Evolutionary conservation across 2,888 invertebrate species (phyloP), one percentile per base, ranked within the genome.

Genomic region (Cephus sareptanus): DNA sequence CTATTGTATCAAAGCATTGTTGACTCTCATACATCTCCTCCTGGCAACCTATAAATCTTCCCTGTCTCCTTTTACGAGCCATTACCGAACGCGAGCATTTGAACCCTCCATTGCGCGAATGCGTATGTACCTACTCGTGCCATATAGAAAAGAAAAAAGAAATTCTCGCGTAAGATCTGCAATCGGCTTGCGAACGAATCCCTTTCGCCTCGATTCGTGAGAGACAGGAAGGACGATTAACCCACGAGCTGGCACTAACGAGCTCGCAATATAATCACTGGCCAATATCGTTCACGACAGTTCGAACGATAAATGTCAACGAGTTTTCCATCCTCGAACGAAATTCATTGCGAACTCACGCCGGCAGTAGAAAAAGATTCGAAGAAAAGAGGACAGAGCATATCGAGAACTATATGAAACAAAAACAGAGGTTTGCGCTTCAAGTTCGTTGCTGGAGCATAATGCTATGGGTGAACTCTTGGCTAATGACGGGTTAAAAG

Each of bases 21-120:
- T 84, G 87, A 87, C 87, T 87, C 86, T 82, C 87, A 83, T 86
- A 86, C 86, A 87, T 87, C 85, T 86, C 86, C 83, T 83, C 81
- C 82, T 81, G 84, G 85, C 85, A 86, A 85, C 85, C 88, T 81
- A 90, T 90, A 89, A 90, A 90, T 90, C 91, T 89, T 87, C 82
- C 85, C 85, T 84, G 82, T 86, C 88, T 88, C 89, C 88, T 89
- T 86, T 87, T 89, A 89, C 86, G 87, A 89, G 88, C 89, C 89
- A 89, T 90, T 90, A 89, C 87, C 87, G 88, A 88, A 87, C 87
- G 81, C 33, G 71, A 71, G 33, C 33, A 15, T 71, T 71, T 33
- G 71, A 71, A 71, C 71, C 71, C 71, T 71, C 71, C 71, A 33
- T 33, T 33, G 33, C 33, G 71, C 71, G 71, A 71, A 33, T 30